phyloP scores from a whole-genome alignment of 2,888 invertebrate genomes.

The Heliconius aoede region DNA sequence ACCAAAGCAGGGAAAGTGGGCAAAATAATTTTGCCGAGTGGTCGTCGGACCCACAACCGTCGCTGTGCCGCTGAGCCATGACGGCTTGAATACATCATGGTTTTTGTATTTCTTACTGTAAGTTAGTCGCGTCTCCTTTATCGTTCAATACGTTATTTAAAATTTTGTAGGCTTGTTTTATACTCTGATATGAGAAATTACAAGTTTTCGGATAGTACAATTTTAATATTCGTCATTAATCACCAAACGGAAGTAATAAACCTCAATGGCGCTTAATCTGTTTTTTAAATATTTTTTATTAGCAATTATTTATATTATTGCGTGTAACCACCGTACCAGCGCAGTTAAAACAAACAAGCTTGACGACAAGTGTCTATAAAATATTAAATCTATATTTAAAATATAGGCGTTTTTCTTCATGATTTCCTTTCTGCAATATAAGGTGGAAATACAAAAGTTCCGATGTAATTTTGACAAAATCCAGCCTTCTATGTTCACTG shows the following conservation, averaged over 20 bases:
- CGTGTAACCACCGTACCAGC: background rate
- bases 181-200: background rate
- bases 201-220: background rate
- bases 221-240: background rate
- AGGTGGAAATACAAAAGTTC: background rate
- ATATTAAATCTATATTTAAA: too few relatives aligned
- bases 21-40: too few relatives aligned
- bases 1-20: background rate
- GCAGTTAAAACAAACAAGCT: background rate
- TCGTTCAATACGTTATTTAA: background rate
- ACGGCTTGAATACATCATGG: background rate
- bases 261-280: background rate
- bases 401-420: background rate
- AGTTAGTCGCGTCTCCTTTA: background rate
- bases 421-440: background rate
- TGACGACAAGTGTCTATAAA: too few relatives aligned
- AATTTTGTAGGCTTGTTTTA: background rate
- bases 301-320: background rate
- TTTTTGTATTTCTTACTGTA: background rate
- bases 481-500: background rate
- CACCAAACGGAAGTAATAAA: conserved; percentile 9
- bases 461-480: background rate
- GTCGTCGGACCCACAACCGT: too few relatives aligned
- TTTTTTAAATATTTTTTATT: conserved; percentile 1
- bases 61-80: too few relatives aligned